phyloP scores from a whole-genome alignment of 2,113 vertebrate genomes.

The Astatotilapia flaviijosephi region DNA sequence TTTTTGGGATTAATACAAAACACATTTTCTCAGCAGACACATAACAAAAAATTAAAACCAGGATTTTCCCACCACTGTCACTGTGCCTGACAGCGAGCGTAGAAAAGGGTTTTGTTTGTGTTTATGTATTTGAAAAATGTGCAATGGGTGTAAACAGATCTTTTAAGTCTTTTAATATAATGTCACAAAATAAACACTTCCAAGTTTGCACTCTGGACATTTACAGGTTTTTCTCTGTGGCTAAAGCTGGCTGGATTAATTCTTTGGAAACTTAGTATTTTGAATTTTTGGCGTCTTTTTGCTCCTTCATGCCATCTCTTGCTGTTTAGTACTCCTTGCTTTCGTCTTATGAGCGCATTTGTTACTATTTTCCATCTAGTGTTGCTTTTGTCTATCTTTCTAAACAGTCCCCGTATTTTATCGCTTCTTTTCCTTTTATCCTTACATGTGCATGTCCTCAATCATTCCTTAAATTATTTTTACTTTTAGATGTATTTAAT shows the following conservation, averaged over 20 bases:
- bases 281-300: background rate
- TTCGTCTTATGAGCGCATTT: background rate
- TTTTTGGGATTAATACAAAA: slow-evolving; percentile 61
- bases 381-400: background rate
- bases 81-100: slow-evolving; percentile 29
- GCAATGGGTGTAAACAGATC: slow-evolving; percentile 32
- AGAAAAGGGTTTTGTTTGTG: slow-evolving; percentile 25
- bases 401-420: background rate
- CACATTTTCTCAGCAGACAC: slow-evolving; percentile 54
- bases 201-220: background rate
- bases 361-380: background rate
- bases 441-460: background rate
- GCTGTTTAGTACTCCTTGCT: background rate
- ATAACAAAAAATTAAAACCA: slow-evolving; percentile 55
- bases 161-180: slow-evolving; percentile 31
- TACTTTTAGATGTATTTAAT: background rate
- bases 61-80: slow-evolving; percentile 51
- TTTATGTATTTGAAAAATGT: slow-evolving; percentile 24
- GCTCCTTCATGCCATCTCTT: background rate
- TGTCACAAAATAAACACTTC: slow-evolving; percentile 60
- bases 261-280: background rate
- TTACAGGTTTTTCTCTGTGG: background rate
- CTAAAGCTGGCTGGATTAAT: background rate
- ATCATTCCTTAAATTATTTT: background rate
- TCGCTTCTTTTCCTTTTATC: background rate